A percentile compares a stretch with the other conserved stretches of the same genome.
Conservation (phyloP, 2,888 invertebrate genomes). For the Harpagoxenus sublaevis region DNA sequence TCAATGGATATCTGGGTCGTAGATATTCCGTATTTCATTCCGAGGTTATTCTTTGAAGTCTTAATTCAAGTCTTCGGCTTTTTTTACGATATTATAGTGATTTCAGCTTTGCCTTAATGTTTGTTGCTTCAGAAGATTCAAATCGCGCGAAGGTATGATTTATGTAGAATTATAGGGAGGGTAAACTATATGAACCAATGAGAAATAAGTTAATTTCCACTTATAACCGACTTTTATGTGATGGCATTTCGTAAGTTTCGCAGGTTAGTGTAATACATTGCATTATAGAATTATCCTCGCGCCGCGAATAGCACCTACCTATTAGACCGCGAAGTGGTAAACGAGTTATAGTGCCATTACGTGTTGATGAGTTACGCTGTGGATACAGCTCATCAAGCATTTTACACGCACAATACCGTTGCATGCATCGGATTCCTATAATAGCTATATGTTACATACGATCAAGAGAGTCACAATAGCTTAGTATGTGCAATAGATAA, state of each 20-base stretch:
- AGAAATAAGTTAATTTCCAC: constrained; percentile 31
- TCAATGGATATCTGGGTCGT: not conserved
- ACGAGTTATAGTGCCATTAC: constrained; percentile 17
- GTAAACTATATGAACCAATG: not conserved
- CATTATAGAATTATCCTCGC: constrained; percentile 11
- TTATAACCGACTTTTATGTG: not conserved
- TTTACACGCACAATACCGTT: constrained; percentile 43
- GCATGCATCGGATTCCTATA: constrained; percentile 6
- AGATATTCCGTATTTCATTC: constrained; percentile 16
- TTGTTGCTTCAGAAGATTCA: constrained; percentile 1
- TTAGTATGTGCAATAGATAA: not conserved
- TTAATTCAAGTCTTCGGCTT: not conserved
- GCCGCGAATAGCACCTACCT: constrained; percentile 7
- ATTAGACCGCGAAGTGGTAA: constrained; percentile 30
- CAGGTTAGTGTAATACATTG: not conserved
- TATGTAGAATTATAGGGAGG: constrained; percentile 5
- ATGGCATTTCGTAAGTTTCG: constrained; percentile 23
- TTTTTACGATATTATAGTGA: constrained; percentile 8
- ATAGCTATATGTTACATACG: constrained; percentile 15
- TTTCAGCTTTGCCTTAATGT: not conserved
- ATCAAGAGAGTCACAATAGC: not conserved
- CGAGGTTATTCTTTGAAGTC: constrained; percentile 23
- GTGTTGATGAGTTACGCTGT: constrained; percentile 32
- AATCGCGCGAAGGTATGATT: constrained; percentile 15
- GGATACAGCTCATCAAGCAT: constrained; percentile 24